A percentile compares a stretch with the other conserved stretches of the same genome.
Evolutionary conservation across 2,797 vertebrate species (phyloP).

Genomic region (Megaceryle alcyon): DNA sequence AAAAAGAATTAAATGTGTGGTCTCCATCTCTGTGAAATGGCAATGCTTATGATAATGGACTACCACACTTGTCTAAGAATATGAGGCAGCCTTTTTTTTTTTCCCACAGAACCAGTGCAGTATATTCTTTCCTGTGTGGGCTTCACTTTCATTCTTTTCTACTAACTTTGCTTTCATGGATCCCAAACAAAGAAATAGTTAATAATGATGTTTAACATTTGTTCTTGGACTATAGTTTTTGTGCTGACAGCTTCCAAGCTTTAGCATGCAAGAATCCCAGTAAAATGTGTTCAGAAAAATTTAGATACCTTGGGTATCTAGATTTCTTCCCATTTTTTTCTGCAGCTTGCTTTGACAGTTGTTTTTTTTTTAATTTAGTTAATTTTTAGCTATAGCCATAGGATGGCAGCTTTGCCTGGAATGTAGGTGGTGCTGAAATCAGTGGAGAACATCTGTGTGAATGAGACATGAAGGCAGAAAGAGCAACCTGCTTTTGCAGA

Average conservation of each 20-base stretch:
- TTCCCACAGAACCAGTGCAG: background rate
- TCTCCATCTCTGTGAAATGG: conserved; percentile 30
- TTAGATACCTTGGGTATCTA: background rate
- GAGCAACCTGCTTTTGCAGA: background rate
- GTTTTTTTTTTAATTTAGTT: background rate
- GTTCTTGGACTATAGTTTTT: background rate
- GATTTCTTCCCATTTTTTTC: background rate
- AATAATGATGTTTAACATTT: background rate
- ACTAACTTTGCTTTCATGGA: background rate
- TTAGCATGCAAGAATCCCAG: background rate
- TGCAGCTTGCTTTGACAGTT: background rate
- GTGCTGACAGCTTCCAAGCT: background rate
- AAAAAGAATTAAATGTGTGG: conserved; percentile 53
- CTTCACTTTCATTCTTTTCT: conserved; percentile 11
- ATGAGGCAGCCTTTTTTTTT: background rate
- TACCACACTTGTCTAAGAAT: background rate
- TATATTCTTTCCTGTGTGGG: background rate
- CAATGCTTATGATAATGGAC: background rate
- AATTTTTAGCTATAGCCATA: background rate
- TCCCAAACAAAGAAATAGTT: background rate
- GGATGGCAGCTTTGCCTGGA: background rate
- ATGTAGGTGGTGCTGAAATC: background rate
- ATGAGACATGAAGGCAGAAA: background rate
- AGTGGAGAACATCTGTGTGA: background rate
- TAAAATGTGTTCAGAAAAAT: background rate